Base-by-base conservation (phyloP, 2,113 vertebrate genomes). In the Anhinga rufa region DNA sequence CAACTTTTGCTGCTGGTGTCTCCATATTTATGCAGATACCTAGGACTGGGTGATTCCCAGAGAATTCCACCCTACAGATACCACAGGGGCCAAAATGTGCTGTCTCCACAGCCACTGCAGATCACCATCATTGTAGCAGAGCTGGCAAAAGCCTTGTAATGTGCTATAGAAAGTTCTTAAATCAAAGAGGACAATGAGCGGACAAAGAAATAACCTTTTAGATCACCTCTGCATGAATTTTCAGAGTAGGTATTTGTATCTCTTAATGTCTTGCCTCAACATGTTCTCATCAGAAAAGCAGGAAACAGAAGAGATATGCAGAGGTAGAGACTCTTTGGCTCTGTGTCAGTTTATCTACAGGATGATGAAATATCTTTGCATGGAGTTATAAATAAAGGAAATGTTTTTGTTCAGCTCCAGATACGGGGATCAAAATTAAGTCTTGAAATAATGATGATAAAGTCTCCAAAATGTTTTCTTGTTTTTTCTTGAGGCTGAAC, bases 101-200 rank as follows among this genome's bases (percentile, higher is more conserved):
- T n/a, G 86, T 4, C 18, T 81, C 38, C 55, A 26, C 0, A 0
- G 42, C 15, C 66, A 31, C 17, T 48, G 2, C 29, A 76, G 40
- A 7, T 68, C n/a, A 24, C 38, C 38, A 18, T 24, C 29, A 9
- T 19, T 4, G 1, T 0, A 31, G 14, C 25, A 82, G 57, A 85
- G 21, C 46, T 85, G 57, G 15, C 10, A 32, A 72, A 71, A 61
- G 4, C 42, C 55, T 84, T 46, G 32, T 20, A 22, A 48, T 18
- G 14, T 76, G 17, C 26, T 21, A 1, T 9, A 8, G 40, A 26
- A 86, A 52, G 26, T 29, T 34, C n/a, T 72, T 52, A n/a, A 7
- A 54, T 32, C 17, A 38, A 69, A 77, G 36, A 15, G 17, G 26
- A 9, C 29, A 36, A 16, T 7, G n/a, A 31, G 19, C 61, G 79